A percentile compares a stretch with the other conserved stretches of the same genome.
Evolutionary conservation across 2,888 invertebrate genomes (phyloP).

Genomic region (Linnaemya tessellans): DNA sequence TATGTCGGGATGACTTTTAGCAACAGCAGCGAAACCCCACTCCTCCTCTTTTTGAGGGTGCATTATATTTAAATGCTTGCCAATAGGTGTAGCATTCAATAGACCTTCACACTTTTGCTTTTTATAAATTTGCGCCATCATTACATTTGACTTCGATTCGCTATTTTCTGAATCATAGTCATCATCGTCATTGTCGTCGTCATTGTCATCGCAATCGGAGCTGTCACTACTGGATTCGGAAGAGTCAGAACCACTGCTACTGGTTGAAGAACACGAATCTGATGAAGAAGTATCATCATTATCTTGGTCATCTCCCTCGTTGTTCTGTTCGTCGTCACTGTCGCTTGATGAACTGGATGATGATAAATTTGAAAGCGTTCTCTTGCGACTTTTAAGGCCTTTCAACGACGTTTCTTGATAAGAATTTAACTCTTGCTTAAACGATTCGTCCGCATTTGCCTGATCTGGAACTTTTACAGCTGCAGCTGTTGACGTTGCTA

Average conservation of each 20-base stretch:
- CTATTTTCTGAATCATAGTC: conserved; percentile 79
- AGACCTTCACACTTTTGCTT: conserved; percentile 71
- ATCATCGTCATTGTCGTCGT: conserved; percentile 80
- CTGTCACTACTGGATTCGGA: conserved; percentile 82
- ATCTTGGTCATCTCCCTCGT: conserved; percentile 79
- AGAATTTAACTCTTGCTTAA: conserved; percentile 59
- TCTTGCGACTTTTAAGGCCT: conserved; percentile 64
- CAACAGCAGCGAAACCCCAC: conserved; percentile 87
- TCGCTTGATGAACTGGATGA: conserved; percentile 82
- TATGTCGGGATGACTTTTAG: conserved; percentile 84
- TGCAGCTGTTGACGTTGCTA: conserved; percentile 49
- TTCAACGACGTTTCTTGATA: conserved; percentile 56
- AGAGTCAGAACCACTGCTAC: conserved; percentile 80
- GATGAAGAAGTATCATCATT: conserved; percentile 80
- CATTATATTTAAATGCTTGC: conserved; percentile 61
- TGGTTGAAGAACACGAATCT: conserved; percentile 81
- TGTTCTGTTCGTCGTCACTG: conserved; percentile 81
- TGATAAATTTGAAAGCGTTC: conserved; percentile 81
- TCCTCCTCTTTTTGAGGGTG: conserved; percentile 78
- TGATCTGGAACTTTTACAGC: conserved; percentile 46
- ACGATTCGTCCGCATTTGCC: conserved; percentile 42
- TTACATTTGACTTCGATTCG: conserved; percentile 78
- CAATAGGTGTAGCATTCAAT: conserved; percentile 46
- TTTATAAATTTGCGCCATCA: conserved; percentile 77
- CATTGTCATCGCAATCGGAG: conserved; percentile 79